Evolutionary conservation across 2,797 vertebrate genomes (phyloP), one percentile per base, ranked within the genome.

Genomic region (Cuniculus paca): DNA sequence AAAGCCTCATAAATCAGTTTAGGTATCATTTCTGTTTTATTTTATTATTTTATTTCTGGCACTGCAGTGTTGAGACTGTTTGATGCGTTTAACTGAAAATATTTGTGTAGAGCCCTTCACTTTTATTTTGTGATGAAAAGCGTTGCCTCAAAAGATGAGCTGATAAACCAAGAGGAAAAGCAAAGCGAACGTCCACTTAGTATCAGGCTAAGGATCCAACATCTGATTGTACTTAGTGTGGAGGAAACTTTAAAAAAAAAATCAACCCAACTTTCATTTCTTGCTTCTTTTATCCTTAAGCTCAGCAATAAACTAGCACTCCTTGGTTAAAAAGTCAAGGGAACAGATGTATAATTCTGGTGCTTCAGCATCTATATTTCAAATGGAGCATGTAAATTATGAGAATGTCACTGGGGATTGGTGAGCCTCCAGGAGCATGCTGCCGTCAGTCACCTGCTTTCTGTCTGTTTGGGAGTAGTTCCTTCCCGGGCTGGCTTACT

Each of bases 221-320:
- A 99, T 99, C 98, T 99, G 98, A 98, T 98, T 98, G 98, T 98
- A 99, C 98, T 99, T 99, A 99, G 97, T 28, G 61, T 82, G 95
- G 95, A 97, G 98, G 97, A 97, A 98, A 97, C 97, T 96, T 95
- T 96, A 97, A 95, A 96, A 95, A 91, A 52, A 58, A 82, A 97
- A 60, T 80, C 96, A 92, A 97, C 91, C 96, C 88, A 89, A 98
- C 98, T 98, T 99, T 99, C 97, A 98, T 99, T 99, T 98, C 98
- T 98, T 98, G 90, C 93, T 98, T 98, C 98, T 99, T 99, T 99
- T 98, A 99, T 98, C 98, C 98, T 98, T 99, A 99, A 99, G 98
- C 98, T 98, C 97, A 97, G 98, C 98, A 98, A 99, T 99, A 99
- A 99, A 99, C 98, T 99, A 99, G 98, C 98, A 99, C 98, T 98